Conservation (phyloP, 1,140 invertebrate species). For the Antheraea pernyi region DNA sequence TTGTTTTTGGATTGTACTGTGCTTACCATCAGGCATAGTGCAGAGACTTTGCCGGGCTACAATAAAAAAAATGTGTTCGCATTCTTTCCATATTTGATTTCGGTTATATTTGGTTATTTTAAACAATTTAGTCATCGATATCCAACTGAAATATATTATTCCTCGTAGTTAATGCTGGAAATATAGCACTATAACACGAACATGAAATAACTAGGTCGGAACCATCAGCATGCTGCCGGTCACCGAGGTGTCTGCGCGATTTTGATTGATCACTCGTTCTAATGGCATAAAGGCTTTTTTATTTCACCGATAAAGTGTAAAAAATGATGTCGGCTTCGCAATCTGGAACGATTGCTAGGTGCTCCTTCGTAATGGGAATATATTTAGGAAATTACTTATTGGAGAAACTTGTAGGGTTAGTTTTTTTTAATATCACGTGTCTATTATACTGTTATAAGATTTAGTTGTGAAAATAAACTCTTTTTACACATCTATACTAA, state of each 20-base stretch:
- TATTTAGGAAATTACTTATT: background rate
- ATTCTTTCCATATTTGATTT: too few relatives aligned
- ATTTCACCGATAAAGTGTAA: background rate
- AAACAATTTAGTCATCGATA: background rate
- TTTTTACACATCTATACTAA: too few relatives aligned
- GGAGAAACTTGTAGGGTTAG: background rate
- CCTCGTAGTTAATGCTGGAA: background rate
- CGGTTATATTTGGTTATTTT: background rate
- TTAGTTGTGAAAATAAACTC: too few relatives aligned
- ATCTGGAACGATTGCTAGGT: background rate
- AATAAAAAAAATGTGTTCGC: too few relatives aligned
- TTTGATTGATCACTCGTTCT: slow-evolving; percentile 21
- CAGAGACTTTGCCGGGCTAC: too few relatives aligned
- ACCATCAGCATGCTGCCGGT: slow-evolving; percentile 17
- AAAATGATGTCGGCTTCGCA: background rate
- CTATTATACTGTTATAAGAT: too few relatives aligned
- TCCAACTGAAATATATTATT: background rate
- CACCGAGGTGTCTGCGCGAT: slow-evolving; percentile 17
- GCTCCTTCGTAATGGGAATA: background rate
- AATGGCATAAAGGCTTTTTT: slow-evolving; percentile 4
- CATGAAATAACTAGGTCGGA: slow-evolving; percentile 21
- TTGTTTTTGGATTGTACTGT: too few relatives aligned
- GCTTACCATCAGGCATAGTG: too few relatives aligned
- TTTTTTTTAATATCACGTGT: background rate
- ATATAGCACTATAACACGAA: slow-evolving; percentile 2